Conservation (phyloP, 2,888 invertebrate species). For the Aethes cnicana region DNA sequence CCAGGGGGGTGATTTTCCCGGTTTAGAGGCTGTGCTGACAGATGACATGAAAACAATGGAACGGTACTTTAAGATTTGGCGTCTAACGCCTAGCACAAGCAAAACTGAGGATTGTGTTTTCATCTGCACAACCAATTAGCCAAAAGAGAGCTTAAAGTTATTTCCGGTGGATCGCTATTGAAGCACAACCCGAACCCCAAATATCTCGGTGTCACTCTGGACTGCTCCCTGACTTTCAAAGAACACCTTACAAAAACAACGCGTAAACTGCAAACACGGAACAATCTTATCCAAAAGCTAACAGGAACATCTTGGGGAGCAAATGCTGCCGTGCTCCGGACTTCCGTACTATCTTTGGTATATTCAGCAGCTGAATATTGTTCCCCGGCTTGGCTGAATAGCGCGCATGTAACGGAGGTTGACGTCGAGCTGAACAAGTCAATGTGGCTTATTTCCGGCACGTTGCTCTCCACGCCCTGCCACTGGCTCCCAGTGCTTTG, state of each 20-base stretch:
- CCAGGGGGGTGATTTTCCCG: neutral
- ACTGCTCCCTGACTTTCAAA: neutral
- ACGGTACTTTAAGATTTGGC: neutral
- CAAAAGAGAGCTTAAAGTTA: neutral
- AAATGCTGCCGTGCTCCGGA: neutral
- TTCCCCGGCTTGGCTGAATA: neutral
- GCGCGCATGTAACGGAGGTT: neutral
- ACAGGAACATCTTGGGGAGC: conserved; percentile 1
- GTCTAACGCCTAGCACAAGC: neutral
- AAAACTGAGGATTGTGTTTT: neutral
- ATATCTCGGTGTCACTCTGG: conserved; percentile 1
- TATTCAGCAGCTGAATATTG: conserved; percentile 6
- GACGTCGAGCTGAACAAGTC: neutral
- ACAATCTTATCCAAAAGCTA: neutral
- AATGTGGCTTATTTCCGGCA: conserved; percentile 42
- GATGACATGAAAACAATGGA: neutral
- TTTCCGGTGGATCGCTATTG: neutral
- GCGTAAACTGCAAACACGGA: neutral
- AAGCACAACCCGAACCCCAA: neutral
- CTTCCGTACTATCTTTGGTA: neutral
- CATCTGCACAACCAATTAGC: neutral
- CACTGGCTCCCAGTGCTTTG: neutral
- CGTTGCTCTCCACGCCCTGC: neutral
- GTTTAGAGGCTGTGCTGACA: neutral
- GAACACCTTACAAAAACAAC: neutral